Conservation (phyloP, 2,113 vertebrate genomes). For the Forbesichthys agassizii region DNA sequence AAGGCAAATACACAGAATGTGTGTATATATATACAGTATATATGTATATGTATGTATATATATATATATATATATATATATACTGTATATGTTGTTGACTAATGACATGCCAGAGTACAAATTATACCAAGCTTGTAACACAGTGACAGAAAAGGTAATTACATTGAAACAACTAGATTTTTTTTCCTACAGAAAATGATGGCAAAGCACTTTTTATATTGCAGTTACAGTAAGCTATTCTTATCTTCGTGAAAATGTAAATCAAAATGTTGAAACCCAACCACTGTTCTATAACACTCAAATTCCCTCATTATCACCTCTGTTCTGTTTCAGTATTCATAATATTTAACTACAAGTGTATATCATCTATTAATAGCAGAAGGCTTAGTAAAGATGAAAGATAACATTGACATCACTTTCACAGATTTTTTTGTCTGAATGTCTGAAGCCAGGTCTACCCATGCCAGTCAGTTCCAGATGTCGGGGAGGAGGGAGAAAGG, state of each 20-base stretch:
- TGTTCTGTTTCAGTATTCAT: too few species aligned
- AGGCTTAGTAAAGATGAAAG: neutral
- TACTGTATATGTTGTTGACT: constrained; percentile 41
- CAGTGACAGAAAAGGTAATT: constrained; percentile 26
- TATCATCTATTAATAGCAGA: too few species aligned
- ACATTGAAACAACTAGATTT: neutral
- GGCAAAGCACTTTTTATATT: too few species aligned
- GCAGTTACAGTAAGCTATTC: neutral
- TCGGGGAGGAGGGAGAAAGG: neutral
- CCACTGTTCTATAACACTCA: too few species aligned
- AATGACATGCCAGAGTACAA: constrained; percentile 44
- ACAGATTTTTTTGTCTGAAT: too few species aligned
- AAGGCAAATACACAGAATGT: constrained; percentile 29
- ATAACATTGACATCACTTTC: neutral
- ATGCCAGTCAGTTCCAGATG: neutral
- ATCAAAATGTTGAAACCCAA: too few species aligned
- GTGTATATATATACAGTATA: too few species aligned
- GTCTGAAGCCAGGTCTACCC: neutral
- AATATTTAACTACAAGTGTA: constrained; percentile 38
- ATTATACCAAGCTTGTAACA: constrained; percentile 32
- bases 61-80: too few species aligned
- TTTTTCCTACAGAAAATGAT: too few species aligned
- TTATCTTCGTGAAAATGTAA: too few species aligned
- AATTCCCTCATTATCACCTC: too few species aligned
- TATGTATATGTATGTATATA: too few species aligned